Base-by-base conservation (phyloP, 2,113 vertebrate species). In the Acinonyx jubatus region DNA sequence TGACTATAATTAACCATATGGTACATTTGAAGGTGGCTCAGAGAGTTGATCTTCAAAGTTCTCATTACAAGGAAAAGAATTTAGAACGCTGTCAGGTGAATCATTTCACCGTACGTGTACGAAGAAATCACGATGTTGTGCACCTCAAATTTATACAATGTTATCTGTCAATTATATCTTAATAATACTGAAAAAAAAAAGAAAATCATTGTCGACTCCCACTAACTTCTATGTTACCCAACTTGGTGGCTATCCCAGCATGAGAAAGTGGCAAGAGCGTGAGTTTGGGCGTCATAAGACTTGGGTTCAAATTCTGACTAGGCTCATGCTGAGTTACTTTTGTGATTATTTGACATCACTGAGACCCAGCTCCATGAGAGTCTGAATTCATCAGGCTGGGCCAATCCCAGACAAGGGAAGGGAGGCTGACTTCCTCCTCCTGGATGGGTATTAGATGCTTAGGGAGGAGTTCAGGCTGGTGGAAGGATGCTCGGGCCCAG, bases 231-330 rank as follows among this genome's bases (percentile, higher is more conserved):
- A 1, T 63, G 7, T 79, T 10, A 63, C 33, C 50, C 84, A 27
- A 78, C 41, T 83, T 84, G 61, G 31, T 94, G 19, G 61, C 83
- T 78, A 36, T 29, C 29, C 61, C 48, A 83, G 16, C 2, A 1
- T 7, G 36, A 80, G n/a, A 29, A 48, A 38, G 16, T 23, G 25
- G 38, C 73, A 89, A 84, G 9, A 33, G 0, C 2, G 5, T 69
- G 76, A 50, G 57, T 9, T 50, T 50, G 52, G 48, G n/a, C 73
- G n/a, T 94, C 89, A 73, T 52, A 66, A 45, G 76, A 87, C 65
- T 94, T 81, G 78, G 33, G n/a, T 87, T 90, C 36, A 82, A 52
- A 76, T 94, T 92, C 68, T 87, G 50, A 45, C n/a, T 57, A 45
- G 7, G 7, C 50, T 95, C 16, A 91, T 55, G 15, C 48, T 79